These are phyloP conservation scores for Carcharodon carcharias DNA, from an alignment of 2,797 vertebrate species.

Conservation along the genomic window DNA sequence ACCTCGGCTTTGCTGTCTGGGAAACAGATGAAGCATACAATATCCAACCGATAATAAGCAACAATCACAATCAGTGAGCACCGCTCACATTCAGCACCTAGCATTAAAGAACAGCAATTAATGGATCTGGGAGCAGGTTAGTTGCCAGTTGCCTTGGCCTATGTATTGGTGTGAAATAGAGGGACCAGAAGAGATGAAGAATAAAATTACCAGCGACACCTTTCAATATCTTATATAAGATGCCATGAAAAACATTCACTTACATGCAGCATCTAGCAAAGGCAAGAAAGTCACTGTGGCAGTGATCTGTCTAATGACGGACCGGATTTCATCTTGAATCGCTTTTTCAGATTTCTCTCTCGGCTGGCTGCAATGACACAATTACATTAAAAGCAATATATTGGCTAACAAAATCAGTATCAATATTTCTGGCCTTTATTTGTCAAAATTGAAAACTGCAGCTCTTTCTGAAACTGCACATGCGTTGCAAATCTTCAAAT, in stretches of 20 bases:
- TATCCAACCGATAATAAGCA: too few species aligned
- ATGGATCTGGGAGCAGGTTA: background rate
- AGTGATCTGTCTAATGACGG: constrained; percentile 88
- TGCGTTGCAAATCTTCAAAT: background rate
- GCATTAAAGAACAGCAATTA: background rate
- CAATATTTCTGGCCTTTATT: background rate
- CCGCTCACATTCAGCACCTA: background rate
- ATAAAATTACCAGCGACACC: background rate
- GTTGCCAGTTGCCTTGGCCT: background rate
- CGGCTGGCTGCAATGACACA: constrained; percentile 58
- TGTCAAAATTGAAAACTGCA: background rate
- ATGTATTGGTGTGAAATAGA: background rate
- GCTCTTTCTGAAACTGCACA: background rate
- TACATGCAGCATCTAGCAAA: constrained; percentile 82
- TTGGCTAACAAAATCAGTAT: background rate
- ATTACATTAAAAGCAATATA: background rate
- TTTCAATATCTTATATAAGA: background rate
- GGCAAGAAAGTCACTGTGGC: constrained; percentile 92
- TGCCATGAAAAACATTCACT: constrained; percentile 51
- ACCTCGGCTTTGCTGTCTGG: too few species aligned
- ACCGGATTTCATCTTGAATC: constrained; percentile 92
- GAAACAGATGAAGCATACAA: background rate
- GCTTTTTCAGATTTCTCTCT: constrained; percentile 85
- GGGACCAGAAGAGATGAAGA: too few species aligned
- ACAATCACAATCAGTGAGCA: background rate